These are phyloP conservation scores for Lophura nycthemera DNA, from an alignment of 2,113 vertebrate genomes.

Conservation along the genomic window DNA sequence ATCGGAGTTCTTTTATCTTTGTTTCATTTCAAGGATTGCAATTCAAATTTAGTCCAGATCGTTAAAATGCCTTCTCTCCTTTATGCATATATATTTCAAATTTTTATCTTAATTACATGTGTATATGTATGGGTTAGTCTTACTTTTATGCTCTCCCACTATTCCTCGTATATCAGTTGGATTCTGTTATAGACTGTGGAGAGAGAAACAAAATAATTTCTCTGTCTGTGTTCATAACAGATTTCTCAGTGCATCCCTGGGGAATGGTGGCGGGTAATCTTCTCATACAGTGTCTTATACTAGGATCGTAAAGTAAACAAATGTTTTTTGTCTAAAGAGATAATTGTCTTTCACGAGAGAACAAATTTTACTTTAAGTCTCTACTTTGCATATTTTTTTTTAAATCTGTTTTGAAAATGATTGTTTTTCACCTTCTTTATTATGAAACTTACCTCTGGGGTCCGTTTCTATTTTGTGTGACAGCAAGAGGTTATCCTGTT, in stretches of 20 bases:
- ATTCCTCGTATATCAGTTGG: background rate
- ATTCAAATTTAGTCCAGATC: background rate
- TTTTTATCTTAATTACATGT: background rate
- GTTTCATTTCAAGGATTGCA: background rate
- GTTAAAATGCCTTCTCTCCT: background rate
- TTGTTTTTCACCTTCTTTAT: background rate
- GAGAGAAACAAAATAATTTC: background rate
- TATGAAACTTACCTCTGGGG: background rate
- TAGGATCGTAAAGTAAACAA: background rate
- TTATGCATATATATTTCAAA: background rate
- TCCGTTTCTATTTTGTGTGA: background rate
- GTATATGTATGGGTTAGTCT: background rate
- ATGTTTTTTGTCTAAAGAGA: background rate
- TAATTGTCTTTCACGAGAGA: background rate
- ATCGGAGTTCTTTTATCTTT: constrained; percentile 56
- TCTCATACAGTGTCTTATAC: background rate
- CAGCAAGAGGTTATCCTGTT: background rate
- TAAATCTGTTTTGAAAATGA: background rate
- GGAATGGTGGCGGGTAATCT: background rate
- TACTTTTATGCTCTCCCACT: background rate
- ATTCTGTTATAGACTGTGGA: background rate
- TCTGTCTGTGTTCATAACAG: background rate
- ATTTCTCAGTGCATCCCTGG: background rate
- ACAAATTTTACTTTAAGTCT: background rate
- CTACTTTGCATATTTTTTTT: background rate